Evolutionary conservation across 2,888 invertebrate genomes (phyloP).

Genomic region (Ophioninae sp.): DNA sequence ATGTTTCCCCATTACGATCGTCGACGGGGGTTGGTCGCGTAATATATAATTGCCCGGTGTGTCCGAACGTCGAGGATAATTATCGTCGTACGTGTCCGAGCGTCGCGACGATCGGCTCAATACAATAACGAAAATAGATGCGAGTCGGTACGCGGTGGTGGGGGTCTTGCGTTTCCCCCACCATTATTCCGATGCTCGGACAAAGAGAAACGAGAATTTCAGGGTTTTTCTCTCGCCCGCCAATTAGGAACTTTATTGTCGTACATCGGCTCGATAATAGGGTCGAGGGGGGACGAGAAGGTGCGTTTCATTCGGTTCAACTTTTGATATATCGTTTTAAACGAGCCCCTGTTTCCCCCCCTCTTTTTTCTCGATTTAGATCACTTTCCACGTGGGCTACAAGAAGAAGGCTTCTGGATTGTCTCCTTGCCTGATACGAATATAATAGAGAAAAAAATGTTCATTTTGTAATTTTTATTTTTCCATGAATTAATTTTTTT

Average conservation of each 20-base stretch:
- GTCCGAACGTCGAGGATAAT: constrained; percentile 57
- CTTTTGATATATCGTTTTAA: constrained; percentile 70
- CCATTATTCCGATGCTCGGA: constrained; percentile 42
- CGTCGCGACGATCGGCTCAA: constrained; percentile 67
- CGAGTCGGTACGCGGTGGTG: background rate
- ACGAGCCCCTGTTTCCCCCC: background rate
- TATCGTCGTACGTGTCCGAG: constrained; percentile 66
- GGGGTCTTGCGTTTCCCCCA: constrained; percentile 53
- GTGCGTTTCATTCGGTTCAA: constrained; percentile 69
- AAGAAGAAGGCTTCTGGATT: constrained; percentile 7
- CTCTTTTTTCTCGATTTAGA: background rate
- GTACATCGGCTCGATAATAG: constrained; percentile 33
- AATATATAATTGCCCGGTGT: background rate
- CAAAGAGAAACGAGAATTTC: constrained; percentile 46
- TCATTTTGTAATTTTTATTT: constrained; percentile 47
- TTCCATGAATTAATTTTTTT: background rate
- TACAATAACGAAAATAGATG: constrained; percentile 59
- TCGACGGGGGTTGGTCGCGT: background rate
- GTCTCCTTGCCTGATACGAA: constrained; percentile 32
- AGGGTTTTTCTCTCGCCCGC: constrained; percentile 64
- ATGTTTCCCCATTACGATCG: background rate
- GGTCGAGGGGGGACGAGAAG: constrained; percentile 33
- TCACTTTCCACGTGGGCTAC: background rate
- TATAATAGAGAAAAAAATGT: constrained; percentile 53
- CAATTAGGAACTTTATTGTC: constrained; percentile 78